Evolutionary conservation across 2,888 invertebrate species (phyloP).

Genomic region (Pristionchus maxplancki): DNA sequence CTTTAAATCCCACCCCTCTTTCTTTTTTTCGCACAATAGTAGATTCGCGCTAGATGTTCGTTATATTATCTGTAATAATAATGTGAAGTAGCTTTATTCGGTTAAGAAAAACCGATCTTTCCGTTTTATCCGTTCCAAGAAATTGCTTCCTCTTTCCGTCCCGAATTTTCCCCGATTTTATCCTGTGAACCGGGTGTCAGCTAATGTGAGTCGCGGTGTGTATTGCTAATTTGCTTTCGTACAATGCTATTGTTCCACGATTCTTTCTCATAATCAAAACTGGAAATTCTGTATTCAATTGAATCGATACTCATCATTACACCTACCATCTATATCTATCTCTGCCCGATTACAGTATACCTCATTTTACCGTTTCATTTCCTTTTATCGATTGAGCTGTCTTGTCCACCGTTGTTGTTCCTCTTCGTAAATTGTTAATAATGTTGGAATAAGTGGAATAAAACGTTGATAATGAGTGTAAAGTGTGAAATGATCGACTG

Average conservation of each 20-base stretch:
- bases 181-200: slow-evolving; percentile 5
- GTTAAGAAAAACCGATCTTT: not conserved
- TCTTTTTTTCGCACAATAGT: not conserved
- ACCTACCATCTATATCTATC: not conserved
- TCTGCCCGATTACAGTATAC: slow-evolving; percentile 11
- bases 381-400: not conserved
- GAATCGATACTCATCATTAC: slow-evolving; percentile 27
- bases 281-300: slow-evolving; percentile 2
- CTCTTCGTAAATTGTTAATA: not conserved
- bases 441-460: slow-evolving; percentile 16
- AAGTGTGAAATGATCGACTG: not conserved
- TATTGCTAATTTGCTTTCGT: slow-evolving; percentile 27
- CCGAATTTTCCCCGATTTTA: not conserved
- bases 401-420: not conserved
- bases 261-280: not conserved
- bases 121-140: not conserved
- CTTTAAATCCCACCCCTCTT: not conserved
- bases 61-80: not conserved
- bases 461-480: not conserved
- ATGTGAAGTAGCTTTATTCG: slow-evolving; percentile 21
- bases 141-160: not conserved
- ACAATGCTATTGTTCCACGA: not conserved
- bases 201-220: slow-evolving; percentile 4
- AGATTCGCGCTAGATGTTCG: slow-evolving; percentile 1
- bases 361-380: not conserved